Base-by-base conservation (phyloP, 2,113 vertebrate species). In the Solea senegalensis region DNA sequence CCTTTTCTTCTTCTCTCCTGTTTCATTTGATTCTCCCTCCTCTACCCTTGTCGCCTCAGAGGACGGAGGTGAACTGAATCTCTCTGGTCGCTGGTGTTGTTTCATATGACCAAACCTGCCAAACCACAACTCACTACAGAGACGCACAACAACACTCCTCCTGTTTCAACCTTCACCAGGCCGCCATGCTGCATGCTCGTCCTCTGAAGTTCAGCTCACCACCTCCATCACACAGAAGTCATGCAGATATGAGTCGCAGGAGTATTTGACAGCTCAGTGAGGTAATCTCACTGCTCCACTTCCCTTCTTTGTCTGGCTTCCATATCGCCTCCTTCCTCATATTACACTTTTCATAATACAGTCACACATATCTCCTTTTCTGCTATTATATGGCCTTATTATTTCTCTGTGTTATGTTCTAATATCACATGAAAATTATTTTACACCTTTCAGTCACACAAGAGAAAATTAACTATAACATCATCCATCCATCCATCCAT, bases 291-390 rank as follows among this genome's bases (percentile, higher is more conserved):
- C 44, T 39, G 34, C n/a, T 44, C 59, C 58, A 4, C 46, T 60
- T 41, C 43, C 65, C 74, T 66, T 48, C 45, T 12, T 54, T 16
- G 13, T 67, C 46, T 70, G 15, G 16, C 57, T n/a, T 68, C 39
- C 50, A 49, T 44, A 73, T 79, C 72, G 69, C 64, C 76, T 78
- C 60, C 21, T 34, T 7, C 12, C 71, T 89, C 79, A 45, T 15
- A 49, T 81, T 76, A 78, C 78, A 63, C 34, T 68, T 57, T 67
- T 69, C 46, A 59, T 68, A 75, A 78, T 39, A 51, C 64, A 51
- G 39, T 62, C 65, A 14, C 21, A 34, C 53, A 60, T 65, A 64
- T 49, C 60, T 46, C 43, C 21, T 60, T n/a, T 49, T 64, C 21
- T 10, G 55, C 51, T 63, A 52, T 75, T 51, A 9, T 48, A 61